Evolutionary conservation across 2,113 vertebrate species (phyloP), one percentile per base, ranked within the genome.

Genomic region (Perccottus glenii): DNA sequence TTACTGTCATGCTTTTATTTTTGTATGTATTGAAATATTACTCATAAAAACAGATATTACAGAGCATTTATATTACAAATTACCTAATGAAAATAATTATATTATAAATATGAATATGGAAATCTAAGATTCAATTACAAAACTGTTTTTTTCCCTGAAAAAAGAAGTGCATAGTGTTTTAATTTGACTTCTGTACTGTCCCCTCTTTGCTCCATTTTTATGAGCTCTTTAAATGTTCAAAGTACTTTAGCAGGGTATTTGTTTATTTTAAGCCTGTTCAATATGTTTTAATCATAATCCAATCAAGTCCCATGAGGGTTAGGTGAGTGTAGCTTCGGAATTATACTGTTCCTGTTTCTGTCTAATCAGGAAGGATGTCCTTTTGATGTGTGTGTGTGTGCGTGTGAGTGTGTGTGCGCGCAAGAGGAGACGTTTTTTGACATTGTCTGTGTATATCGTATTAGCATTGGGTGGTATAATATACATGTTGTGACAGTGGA

Each of bases 401-500:
- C 81, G 64, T 72, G 60, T 64, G 49, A 33, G 42, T n/a, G 57
- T 51, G 46, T 77, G 55, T 43, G 66, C 69, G n/a, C n/a, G 42
- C 11, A 49, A 63, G 56, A 49, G 35, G 55, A 40, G 58, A 15
- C 52, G 48, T 10, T 52, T 36, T 55, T 38, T 50, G 49, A 14
- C 11, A 52, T 35, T 73, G 56, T 10, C 38, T 43, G 63, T 19
- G 57, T 2, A 14, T 19, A 65, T 38, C 11, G 43, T 71, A 27
- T 56, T 42, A 46, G 65, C 71, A 52, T 86, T 63, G 56, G 72
- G 60, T 82, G 66, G 61, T 51, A 48, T 81, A 72, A 58, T 55
- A 48, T 82, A 72, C 64, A 14, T 81, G 73, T 85, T 80, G 81
- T 88, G 83, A 85, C 83, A 70, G 64, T 83, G 78, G 73, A 79